A percentile compares a stretch with the other conserved stretches of the same genome.
These are phyloP conservation scores for Caenorhabditis angaria DNA, from an alignment of 2,888 invertebrate genomes.

Conservation along the genomic window DNA sequence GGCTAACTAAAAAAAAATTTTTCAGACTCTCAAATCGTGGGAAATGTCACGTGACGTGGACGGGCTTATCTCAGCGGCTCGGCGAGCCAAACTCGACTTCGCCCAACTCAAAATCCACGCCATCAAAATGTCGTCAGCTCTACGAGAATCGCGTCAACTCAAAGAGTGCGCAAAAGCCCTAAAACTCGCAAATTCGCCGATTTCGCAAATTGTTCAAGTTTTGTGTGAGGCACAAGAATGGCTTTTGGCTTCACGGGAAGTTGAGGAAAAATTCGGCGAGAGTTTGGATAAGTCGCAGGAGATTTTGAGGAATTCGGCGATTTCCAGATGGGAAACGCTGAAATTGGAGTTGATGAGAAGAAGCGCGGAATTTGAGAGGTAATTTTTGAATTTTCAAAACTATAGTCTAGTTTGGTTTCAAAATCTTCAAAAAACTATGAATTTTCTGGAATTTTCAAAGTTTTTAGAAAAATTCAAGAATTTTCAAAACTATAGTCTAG, in stretches of 20 bases:
- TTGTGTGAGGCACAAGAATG: conserved; percentile 34
- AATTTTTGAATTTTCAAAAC: too few species aligned
- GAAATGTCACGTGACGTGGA: conserved; percentile 37
- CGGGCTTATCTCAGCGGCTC: conserved; percentile 19
- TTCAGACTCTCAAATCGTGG: conserved; percentile 28
- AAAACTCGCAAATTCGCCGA: conserved; percentile 15
- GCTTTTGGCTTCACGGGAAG: conserved; percentile 16
- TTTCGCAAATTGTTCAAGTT: conserved; percentile 17
- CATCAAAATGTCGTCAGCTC: conserved; percentile 22
- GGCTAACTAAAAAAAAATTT: too few species aligned
- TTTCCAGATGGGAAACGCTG: conserved; percentile 12
- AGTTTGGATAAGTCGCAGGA: neutral
- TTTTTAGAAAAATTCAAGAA: neutral
- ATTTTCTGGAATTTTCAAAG: neutral
- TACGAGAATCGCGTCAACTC: conserved; percentile 20
- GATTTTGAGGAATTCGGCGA: conserved; percentile 1
- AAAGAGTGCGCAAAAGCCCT: conserved; percentile 26
- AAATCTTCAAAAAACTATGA: neutral
- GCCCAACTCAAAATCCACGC: conserved; percentile 26
- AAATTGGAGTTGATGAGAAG: conserved; percentile 16
- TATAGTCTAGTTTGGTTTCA: neutral
- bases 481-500: too few species aligned
- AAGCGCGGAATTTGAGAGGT: conserved; percentile 25
- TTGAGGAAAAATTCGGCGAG: conserved; percentile 10
- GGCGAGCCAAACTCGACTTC: conserved; percentile 15